Evolutionary conservation across 2,113 vertebrate genomes (phyloP), one percentile per base, ranked within the genome.

Genomic region (Thunnus thynnus): DNA sequence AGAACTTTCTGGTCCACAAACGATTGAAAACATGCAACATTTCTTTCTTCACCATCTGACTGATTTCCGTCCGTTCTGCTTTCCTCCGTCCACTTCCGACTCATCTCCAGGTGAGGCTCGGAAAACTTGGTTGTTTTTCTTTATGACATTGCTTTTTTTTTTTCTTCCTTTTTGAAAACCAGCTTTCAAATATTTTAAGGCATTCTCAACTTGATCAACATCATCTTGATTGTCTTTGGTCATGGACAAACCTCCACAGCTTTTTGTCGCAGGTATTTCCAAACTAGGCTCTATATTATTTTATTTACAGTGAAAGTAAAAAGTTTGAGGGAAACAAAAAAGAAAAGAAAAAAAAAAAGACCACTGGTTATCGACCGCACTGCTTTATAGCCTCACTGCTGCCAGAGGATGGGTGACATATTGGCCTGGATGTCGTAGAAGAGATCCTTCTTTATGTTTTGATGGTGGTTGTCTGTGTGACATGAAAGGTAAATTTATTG

Each of bases 161-260:
- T 10, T 18, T 30, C 2, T 5, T 20, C 16, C 8, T 36, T 3
- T 14, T 76, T 90, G 71, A 89, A 88, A 92, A 89, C 76, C 74
- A 68, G 79, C 58, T 81, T 76, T 89, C 48, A 78, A 80, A 86
- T 50, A 67, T 81, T 84, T 94, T 94, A 93, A 94, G 92, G 93
- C 93, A 91, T 91, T 89, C 73, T 84, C 72, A 76, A 76, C 82
- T 74, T 68, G 54, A 83, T 87, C 64, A 83, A 74, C 51, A 72
- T 82, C 65, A 56, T 86, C 80, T 55, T 82, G 89, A 92, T 92
- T 89, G 92, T 94, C 93, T 94, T 94, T 94, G 93, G 93, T 94
- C 89, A 87, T 84, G 79, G 87, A 86, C 56, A 76, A 90, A 89
- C 84, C 78, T 88, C 87, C 87, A 91, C 86, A 89, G 89, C 87